phyloP scores from a whole-genome alignment of 2,797 vertebrate species.

The Melanotaenia pygmaea region DNA sequence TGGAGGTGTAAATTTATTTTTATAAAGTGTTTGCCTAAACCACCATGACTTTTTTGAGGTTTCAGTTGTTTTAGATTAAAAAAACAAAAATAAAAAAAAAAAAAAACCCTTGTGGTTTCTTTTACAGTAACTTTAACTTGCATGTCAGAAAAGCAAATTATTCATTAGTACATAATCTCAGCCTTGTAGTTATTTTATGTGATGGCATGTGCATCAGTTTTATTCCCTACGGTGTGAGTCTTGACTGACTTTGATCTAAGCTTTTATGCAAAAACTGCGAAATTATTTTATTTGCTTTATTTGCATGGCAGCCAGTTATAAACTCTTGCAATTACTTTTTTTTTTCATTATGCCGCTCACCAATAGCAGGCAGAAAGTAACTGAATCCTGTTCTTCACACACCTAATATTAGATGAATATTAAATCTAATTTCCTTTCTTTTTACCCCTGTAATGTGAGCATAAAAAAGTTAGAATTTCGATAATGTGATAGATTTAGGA shows the following conservation, averaged over 20 bases:
- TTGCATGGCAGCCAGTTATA: slow-evolving; percentile 42
- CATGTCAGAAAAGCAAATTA: too few species aligned
- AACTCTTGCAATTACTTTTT: slow-evolving; percentile 34
- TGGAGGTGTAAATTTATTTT: too few species aligned
- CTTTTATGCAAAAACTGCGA: slow-evolving; percentile 55
- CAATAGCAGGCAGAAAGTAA: slow-evolving; percentile 36
- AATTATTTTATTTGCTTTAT: slow-evolving; percentile 61
- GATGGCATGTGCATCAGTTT: slow-evolving; percentile 9
- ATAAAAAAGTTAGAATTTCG: slow-evolving; percentile 9
- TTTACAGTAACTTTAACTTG: too few species aligned
- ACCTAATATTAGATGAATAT: slow-evolving; percentile 26
- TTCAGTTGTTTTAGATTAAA: too few species aligned
- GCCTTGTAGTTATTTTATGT: slow-evolving; percentile 28
- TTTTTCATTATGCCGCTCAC: slow-evolving; percentile 27
- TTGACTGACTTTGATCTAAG: slow-evolving; percentile 55
- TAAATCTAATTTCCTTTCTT: slow-evolving; percentile 10
- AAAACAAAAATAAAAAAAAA: too few species aligned
- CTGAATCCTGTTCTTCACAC: neutral
- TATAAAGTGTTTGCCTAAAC: too few species aligned
- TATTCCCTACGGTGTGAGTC: slow-evolving; percentile 14
- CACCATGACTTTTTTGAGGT: too few species aligned
- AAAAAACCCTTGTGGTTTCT: too few species aligned
- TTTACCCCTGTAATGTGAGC: slow-evolving; percentile 1
- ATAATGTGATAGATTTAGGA: neutral
- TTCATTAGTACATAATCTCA: slow-evolving; percentile 27